Base-by-base conservation (phyloP, 2,888 invertebrate species). In the Invenusta paracnida region DNA sequence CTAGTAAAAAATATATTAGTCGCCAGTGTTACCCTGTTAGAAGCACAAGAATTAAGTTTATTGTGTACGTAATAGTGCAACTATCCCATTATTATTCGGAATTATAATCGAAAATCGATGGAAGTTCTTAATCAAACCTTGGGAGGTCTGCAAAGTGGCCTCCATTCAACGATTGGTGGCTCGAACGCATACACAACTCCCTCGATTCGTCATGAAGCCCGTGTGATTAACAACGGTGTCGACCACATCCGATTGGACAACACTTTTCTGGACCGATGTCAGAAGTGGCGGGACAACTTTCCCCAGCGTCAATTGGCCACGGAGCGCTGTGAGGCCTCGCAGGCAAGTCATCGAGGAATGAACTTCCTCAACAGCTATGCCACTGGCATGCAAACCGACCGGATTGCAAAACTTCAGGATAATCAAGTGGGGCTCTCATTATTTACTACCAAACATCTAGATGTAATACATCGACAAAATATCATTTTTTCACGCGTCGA, bases 181-280 rank as follows among this genome's bases (percentile, higher is more conserved):
- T 23, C 73, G 17, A 25, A 23, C 5, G 2, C 73, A 2, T 73
- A 73, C 73, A 73, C 73, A 73, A 73, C 73, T 5, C 73, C 73
- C 2, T 13, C 73, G 2, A 73, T 73, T 23, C 73, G 73, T n/a
- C 11, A 73, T 23, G 73, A 73, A 23, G 73, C 73, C 25, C 17
- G 73, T 5, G 73, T 73, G 17, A 73, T 73, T 23, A 73, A 73
- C 27, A 73, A 73, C 27, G 73, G 73, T 23, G 17, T 73, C 23
- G 73, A 73, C 23, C 73, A 73, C 73, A 73, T 73, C 27, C 73
- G 73, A 2, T 73, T 73, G 73, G 73, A 73, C 73, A 73, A 73
- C 73, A 73, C 17, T 23, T 73, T 73, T 73, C 27, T 73, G 27
- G 73, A 73, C 2, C 11, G 73, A 2, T 73, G 17, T 2, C 25